phyloP scores from a whole-genome alignment of 2,888 invertebrate genomes.

The Diarsia dahlii region DNA sequence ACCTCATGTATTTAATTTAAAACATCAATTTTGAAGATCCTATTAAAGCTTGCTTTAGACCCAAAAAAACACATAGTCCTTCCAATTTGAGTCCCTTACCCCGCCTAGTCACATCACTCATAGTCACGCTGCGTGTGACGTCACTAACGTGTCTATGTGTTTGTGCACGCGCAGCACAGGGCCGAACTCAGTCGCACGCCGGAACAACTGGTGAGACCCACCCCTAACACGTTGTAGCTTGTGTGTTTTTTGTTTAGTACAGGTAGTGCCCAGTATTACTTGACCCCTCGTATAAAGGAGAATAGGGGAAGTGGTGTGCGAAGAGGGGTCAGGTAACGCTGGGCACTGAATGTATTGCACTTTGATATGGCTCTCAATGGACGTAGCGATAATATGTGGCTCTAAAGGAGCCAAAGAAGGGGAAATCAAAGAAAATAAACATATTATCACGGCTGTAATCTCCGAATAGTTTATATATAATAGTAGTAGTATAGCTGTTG shows the following conservation, averaged over 20 bases:
- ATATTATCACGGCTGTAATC: neutral
- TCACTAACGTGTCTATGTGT: constrained; percentile 78
- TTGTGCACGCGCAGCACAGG: constrained; percentile 86
- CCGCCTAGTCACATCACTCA: constrained; percentile 32
- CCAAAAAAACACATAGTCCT: neutral
- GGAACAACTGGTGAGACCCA: constrained; percentile 87
- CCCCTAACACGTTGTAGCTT: constrained; percentile 52
- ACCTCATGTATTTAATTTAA: neutral
- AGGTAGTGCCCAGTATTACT: no score
- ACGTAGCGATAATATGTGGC: neutral
- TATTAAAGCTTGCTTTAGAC: neutral
- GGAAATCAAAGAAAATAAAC: neutral
- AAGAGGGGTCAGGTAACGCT: no score
- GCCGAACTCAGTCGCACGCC: constrained; percentile 86
- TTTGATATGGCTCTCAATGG: neutral
- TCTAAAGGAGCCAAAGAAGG: neutral
- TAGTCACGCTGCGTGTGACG: constrained; percentile 68
- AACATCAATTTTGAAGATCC: neutral
- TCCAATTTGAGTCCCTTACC: neutral
- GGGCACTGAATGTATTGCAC: neutral
- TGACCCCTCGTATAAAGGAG: no score
- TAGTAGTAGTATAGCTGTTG: no score
- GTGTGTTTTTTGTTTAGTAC: constrained; percentile 9
- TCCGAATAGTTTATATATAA: neutral
- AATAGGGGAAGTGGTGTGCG: no score